Percentiles rank a stretch among this genome's conserved stretches.
Evolutionary conservation across 2,888 invertebrate genomes (phyloP).

Genomic region (Patella depressa): DNA sequence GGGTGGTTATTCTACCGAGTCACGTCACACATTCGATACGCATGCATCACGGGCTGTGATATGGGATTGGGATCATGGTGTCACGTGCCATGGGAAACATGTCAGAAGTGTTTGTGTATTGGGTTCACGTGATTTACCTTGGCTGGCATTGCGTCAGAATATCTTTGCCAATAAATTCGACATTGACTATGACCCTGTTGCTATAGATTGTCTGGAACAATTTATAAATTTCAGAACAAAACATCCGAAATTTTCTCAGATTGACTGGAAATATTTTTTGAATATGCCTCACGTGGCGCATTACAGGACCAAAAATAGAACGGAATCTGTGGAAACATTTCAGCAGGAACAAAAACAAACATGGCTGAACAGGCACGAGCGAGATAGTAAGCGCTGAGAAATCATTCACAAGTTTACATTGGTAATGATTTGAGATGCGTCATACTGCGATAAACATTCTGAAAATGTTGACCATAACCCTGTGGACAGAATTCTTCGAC

Average conservation of each 20-base stretch:
- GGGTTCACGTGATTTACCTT: constrained; percentile 53
- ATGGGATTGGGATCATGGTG: constrained; percentile 42
- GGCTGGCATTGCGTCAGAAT: constrained; percentile 52
- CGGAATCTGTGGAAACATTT: too few relatives aligned
- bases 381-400: too few relatives aligned
- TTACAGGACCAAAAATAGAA: constrained; percentile 14
- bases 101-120: constrained; percentile 51
- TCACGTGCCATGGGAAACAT: constrained; percentile 43
- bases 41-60: constrained; percentile 52
- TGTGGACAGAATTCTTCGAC: too few relatives aligned
- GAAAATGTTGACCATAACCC: too few relatives aligned
- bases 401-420: too few relatives aligned
- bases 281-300: constrained; percentile 26
- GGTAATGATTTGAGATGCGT: too few relatives aligned
- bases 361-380: too few relatives aligned
- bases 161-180: constrained; percentile 67
- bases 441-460: too few relatives aligned
- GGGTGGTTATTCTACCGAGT: constrained; percentile 49
- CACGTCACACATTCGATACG: constrained; percentile 41
- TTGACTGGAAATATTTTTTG: constrained; percentile 19
- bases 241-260: neutral
- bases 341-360: too few relatives aligned
- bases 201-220: constrained; percentile 49
- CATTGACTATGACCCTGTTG: constrained; percentile 44
- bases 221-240: constrained; percentile 15